A percentile compares a stretch with the other conserved stretches of the same genome.
Evolutionary conservation across 2,888 invertebrate genomes (phyloP).

Genomic region (Tryphoninae sp.): DNA sequence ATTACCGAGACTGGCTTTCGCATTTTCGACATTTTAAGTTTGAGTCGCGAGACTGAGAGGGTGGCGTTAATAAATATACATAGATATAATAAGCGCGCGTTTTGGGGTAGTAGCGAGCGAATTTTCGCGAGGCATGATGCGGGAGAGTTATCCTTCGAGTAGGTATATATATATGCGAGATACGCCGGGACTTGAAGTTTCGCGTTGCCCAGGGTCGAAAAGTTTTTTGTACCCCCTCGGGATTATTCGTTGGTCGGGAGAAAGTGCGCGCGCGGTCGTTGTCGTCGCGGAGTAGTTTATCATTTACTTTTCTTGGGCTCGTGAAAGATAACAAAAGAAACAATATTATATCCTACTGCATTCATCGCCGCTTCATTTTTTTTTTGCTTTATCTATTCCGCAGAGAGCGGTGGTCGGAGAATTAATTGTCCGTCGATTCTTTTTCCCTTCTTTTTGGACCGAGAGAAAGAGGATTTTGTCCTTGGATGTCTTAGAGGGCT

Average conservation of each 20-base stretch:
- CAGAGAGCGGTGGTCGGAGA: slow-evolving; percentile 15
- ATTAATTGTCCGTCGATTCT: slow-evolving; percentile 45
- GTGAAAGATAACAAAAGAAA: slow-evolving; percentile 6
- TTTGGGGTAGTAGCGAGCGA: slow-evolving; percentile 1
- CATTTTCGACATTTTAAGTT: slow-evolving; percentile 39
- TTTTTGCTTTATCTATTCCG: slow-evolving; percentile 2
- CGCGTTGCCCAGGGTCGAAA: slow-evolving; percentile 7
- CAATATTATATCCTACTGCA: background rate
- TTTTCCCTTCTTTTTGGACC: slow-evolving; percentile 33
- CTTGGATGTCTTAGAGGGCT: slow-evolving; percentile 1
- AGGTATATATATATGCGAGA: slow-evolving; percentile 13
- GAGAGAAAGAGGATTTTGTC: slow-evolving; percentile 30
- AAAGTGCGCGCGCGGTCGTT: slow-evolving; percentile 1
- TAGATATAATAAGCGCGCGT: background rate
- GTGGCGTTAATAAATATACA: slow-evolving; percentile 2
- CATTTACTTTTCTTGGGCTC: slow-evolving; percentile 13
- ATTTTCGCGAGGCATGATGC: slow-evolving; percentile 30
- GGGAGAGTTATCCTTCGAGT: slow-evolving; percentile 36
- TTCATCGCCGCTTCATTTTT: slow-evolving; percentile 18
- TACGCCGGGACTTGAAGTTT: slow-evolving; percentile 31
- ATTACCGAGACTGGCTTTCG: slow-evolving; percentile 24
- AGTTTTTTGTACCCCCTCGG: slow-evolving; percentile 18
- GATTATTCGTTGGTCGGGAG: slow-evolving; percentile 25
- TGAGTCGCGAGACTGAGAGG: slow-evolving; percentile 6
- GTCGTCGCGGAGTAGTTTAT: slow-evolving; percentile 21